Base-by-base conservation (phyloP, 1,140 invertebrate species). In the Drosophila subpulchrella region DNA sequence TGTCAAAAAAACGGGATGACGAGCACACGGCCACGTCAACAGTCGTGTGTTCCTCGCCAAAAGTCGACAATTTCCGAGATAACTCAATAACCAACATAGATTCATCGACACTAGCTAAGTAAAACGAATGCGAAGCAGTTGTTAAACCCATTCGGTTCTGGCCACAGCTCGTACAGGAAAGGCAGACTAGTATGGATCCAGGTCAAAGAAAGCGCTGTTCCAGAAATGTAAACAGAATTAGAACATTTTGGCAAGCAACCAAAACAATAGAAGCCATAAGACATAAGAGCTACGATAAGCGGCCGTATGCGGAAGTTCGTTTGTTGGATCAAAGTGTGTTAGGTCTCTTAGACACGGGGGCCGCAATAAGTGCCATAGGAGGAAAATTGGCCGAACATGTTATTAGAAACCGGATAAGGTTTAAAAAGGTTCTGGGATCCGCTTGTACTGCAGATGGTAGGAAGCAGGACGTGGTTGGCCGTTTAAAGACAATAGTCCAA, bases 21-120 rank as follows among this genome's bases (percentile, higher is more conserved):
- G 32, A 54, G 36, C 51, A 54, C 32, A 13, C 51, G 32, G 17
- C 32, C 15, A 11, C 15, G 11, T 20, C 32, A 36, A 3, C 51
- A 24, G 32, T 12, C 32, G 51, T 53, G 51, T 53, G 51, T 53
- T 36, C 51, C 8, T 2, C 50, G 50, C 17, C 13, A 12, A 12
- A 53, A 36, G 6, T 4, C 11, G 12, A 17, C 12, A 8, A 54
- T 36, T 17, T 4, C 17, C 4, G 17, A 24, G 10, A 32, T 6
- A 12, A 54, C 4, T 10, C 7, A 54, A 13, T 30, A 48, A n/a
- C 3, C n/a, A n/a, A 7, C 6, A 15, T 6, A 6, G 4, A 15
- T n/a, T n/a, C 38, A 41, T 4, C 13, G 1, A n/a, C 4, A 6
- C 13, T 4, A 41, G 5, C n/a, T 41, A 6, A 41, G 13, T n/a